Evolutionary conservation across 2,113 vertebrate species (phyloP).

Genomic region (Glaucidium brasilianum): DNA sequence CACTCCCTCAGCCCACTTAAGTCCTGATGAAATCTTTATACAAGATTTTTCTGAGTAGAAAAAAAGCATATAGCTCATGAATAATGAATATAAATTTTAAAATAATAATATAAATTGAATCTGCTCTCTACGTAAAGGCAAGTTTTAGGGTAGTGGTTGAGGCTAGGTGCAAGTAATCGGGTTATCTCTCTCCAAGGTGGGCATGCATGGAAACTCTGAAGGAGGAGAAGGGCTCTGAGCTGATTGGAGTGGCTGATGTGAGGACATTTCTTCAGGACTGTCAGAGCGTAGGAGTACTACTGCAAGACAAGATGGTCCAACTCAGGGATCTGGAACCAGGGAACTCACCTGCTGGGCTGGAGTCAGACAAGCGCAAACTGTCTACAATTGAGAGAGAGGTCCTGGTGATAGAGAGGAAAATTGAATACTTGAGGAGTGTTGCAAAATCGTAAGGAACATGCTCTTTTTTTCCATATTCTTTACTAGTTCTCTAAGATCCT

Average conservation of each 20-base stretch:
- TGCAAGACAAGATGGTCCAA: constrained; percentile 71
- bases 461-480: background rate
- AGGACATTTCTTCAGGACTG: constrained; percentile 81
- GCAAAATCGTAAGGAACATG: constrained; percentile 77
- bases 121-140: background rate
- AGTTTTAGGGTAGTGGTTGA: background rate
- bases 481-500: background rate
- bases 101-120: background rate
- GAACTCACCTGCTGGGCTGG: constrained; percentile 56
- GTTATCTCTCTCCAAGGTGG: constrained; percentile 77
- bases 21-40: background rate
- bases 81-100: background rate
- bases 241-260: constrained; percentile 77
- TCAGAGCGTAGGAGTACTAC: constrained; percentile 69
- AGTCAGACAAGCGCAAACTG: constrained; percentile 65
- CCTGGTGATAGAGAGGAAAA: constrained; percentile 78
- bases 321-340: constrained; percentile 65
- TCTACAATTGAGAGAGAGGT: constrained; percentile 73
- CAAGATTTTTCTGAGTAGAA: background rate
- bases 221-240: constrained; percentile 79
- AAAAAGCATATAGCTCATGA: background rate
- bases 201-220: constrained; percentile 79
- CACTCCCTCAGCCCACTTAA: background rate
- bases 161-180: background rate
- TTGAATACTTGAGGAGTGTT: constrained; percentile 77